Conservation (phyloP, 2,113 vertebrate genomes). For the Pontoporia blainvillei region DNA sequence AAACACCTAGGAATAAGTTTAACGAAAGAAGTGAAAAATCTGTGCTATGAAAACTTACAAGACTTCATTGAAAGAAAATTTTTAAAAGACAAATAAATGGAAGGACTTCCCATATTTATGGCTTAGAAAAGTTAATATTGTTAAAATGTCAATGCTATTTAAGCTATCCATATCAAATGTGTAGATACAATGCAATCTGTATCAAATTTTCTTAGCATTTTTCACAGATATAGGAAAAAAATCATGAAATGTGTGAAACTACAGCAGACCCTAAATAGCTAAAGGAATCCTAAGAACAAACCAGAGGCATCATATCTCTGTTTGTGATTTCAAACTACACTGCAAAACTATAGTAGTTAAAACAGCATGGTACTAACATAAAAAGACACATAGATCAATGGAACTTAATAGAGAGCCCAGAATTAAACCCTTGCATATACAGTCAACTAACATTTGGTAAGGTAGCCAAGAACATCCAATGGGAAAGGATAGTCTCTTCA, state of each 20-base stretch:
- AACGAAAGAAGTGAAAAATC: not conserved
- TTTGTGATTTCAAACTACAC: not conserved
- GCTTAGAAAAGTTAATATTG: not conserved
- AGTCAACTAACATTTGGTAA: not conserved
- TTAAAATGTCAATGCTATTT: not conserved
- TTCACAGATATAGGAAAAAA: not conserved
- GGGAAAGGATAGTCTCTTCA: not conserved
- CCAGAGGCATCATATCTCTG: too few species aligned
- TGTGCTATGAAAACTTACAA: not conserved
- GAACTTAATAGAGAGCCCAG: not conserved
- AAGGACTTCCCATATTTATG: not conserved
- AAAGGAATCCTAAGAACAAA: not conserved
- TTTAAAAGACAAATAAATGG: not conserved
- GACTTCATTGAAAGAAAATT: not conserved
- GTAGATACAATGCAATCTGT: not conserved
- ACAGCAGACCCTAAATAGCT: not conserved
- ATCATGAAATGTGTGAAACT: not conserved
- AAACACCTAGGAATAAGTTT: not conserved
- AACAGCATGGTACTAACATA: not conserved
- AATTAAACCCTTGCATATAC: not conserved
- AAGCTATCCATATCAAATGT: too few species aligned
- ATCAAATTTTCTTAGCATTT: not conserved
- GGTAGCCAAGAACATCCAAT: not conserved
- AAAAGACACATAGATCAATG: not conserved
- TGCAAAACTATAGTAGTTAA: not conserved